Percentiles rank a stretch among this genome's conserved stretches.
These are phyloP conservation scores for Tamias sibiricus DNA, from an alignment of 2,113 vertebrate genomes.

Conservation along the genomic window DNA sequence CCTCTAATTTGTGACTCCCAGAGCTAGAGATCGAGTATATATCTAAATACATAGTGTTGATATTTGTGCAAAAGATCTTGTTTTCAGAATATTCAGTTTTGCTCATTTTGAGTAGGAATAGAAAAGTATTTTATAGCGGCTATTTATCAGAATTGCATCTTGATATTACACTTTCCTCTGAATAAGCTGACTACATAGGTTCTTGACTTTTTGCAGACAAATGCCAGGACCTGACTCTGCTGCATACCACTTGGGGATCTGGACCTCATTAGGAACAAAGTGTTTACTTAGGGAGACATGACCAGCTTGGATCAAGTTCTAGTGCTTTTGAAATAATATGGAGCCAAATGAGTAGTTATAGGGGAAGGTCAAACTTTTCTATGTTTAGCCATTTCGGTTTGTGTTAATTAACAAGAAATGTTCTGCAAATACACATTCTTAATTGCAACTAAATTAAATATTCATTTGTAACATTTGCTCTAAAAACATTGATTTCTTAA, in stretches of 20 bases:
- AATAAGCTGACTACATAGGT: not conserved
- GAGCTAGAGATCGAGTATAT: not conserved
- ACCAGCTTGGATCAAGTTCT: not conserved
- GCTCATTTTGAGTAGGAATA: not conserved
- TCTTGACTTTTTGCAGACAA: not conserved
- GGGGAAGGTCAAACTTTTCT: constrained; percentile 59
- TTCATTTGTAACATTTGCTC: constrained; percentile 80
- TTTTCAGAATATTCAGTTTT: constrained; percentile 6
- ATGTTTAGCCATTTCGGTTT: constrained; percentile 26
- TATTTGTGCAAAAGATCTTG: not conserved
- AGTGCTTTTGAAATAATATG: constrained; percentile 39
- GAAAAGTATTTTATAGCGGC: not conserved
- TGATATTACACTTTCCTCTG: not conserved
- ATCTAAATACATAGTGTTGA: not conserved
- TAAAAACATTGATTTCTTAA: constrained; percentile 77
- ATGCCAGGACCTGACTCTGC: constrained; percentile 8
- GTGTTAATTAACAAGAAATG: constrained; percentile 71
- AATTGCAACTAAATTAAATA: constrained; percentile 78
- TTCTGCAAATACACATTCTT: constrained; percentile 73
- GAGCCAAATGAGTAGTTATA: not conserved
- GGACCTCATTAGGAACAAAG: constrained; percentile 45
- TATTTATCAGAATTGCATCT: not conserved
- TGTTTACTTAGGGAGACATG: not conserved
- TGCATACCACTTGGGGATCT: not conserved
- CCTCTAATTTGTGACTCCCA: not conserved